Conservation (phyloP, 2,797 vertebrate genomes). For the Carcharodon carcharias region DNA sequence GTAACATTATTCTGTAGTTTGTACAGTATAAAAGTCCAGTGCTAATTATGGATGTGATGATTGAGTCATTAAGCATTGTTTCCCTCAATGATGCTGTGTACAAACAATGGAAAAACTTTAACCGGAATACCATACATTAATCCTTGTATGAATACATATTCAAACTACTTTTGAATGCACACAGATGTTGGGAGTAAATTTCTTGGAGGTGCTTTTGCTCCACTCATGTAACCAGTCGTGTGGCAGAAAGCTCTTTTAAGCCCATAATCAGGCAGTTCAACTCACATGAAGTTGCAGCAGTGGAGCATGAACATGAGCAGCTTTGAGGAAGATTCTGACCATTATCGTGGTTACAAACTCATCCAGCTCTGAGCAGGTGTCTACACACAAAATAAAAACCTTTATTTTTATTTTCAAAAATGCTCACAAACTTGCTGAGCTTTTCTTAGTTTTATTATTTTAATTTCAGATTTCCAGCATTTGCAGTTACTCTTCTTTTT, state of each 20-base stretch:
- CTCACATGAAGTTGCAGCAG: background rate
- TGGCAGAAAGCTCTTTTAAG: background rate
- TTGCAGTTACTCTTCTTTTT: background rate
- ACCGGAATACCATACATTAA: background rate
- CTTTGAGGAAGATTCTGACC: background rate
- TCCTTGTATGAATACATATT: background rate
- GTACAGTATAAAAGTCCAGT: background rate
- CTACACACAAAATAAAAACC: background rate
- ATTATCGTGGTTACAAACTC: background rate
- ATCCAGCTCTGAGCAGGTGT: background rate
- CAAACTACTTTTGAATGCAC: background rate
- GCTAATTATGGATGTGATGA: background rate
- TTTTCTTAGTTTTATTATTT: background rate
- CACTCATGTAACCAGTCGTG: background rate
- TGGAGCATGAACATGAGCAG: background rate
- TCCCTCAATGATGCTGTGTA: background rate
- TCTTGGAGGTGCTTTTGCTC: background rate
- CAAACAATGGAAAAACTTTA: background rate
- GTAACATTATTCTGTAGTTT: background rate
- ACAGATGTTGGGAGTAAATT: background rate
- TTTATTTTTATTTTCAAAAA: background rate
- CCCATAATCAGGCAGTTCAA: background rate
- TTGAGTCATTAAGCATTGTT: background rate
- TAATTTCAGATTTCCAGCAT: background rate
- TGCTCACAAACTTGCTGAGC: background rate